Conservation (phyloP, 2,888 invertebrate genomes). For the Alloscopus bannaensis region DNA sequence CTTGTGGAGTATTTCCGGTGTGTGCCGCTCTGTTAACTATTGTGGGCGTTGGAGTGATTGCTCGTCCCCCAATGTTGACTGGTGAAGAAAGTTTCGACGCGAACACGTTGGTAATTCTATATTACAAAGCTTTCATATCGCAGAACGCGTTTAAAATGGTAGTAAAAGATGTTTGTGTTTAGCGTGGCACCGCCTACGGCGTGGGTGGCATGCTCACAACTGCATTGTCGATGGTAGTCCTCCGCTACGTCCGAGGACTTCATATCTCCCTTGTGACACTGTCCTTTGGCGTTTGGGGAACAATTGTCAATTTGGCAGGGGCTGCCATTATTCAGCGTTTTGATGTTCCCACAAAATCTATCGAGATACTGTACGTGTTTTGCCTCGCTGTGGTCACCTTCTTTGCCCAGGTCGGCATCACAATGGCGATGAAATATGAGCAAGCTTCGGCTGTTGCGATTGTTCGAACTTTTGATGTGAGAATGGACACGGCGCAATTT, state of each 20-base stretch:
- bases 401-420: slow-evolving; percentile 56
- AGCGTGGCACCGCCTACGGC: slow-evolving; percentile 63
- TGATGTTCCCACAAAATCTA: slow-evolving; percentile 40
- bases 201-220: slow-evolving; percentile 57
- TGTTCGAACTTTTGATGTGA: slow-evolving; percentile 46
- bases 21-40: slow-evolving; percentile 62
- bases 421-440: slow-evolving; percentile 66
- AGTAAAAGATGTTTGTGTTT: not conserved
- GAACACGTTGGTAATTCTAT: slow-evolving; percentile 58
- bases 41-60: slow-evolving; percentile 65
- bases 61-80: slow-evolving; percentile 68
- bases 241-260: slow-evolving; percentile 62
- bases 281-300: slow-evolving; percentile 59
- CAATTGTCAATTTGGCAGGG: slow-evolving; percentile 32
- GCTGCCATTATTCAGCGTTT: slow-evolving; percentile 52
- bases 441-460: slow-evolving; percentile 66
- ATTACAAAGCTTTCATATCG: not conserved
- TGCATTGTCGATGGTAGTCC: slow-evolving; percentile 59
- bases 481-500: not conserved
- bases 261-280: slow-evolving; percentile 64
- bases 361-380: slow-evolving; percentile 42
- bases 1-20: slow-evolving; percentile 67
- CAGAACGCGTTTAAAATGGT: not conserved
- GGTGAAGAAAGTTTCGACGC: slow-evolving; percentile 64
- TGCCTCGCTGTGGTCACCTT: slow-evolving; percentile 50